Conservation (phyloP, 2,113 vertebrate species). For the Erinaceus europaeus region DNA sequence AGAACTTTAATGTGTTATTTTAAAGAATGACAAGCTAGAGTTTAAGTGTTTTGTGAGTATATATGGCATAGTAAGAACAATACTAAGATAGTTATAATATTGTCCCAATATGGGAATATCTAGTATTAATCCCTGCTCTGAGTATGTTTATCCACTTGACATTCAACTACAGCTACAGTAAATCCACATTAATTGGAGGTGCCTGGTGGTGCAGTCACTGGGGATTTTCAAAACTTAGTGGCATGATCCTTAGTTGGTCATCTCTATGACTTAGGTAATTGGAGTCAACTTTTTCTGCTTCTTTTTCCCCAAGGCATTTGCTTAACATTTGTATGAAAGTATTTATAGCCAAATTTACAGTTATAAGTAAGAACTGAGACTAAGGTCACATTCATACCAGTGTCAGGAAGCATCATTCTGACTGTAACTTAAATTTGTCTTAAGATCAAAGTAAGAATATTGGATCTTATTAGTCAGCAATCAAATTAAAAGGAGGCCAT, state of each 20-base stretch:
- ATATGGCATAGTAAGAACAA: background rate
- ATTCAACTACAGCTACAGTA: conserved; percentile 12
- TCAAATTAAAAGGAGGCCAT: background rate
- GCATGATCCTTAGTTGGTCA: background rate
- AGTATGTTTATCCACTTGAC: conserved; percentile 49
- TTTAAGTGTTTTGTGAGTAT: background rate
- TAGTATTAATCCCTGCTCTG: background rate
- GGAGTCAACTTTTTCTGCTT: background rate
- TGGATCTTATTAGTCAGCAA: conserved; percentile 17
- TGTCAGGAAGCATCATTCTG: conserved; percentile 15
- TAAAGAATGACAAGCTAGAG: background rate
- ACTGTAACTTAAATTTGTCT: background rate
- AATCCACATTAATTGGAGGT: conserved; percentile 44
- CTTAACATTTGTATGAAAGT: background rate
- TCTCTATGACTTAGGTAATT: background rate
- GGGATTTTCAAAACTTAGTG: conserved; percentile 53
- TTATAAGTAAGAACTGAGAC: background rate
- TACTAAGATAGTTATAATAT: background rate
- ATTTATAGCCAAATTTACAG: background rate
- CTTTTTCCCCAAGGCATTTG: background rate
- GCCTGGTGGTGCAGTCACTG: background rate
- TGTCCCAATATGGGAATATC: background rate
- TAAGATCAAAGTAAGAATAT: background rate
- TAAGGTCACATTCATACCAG: background rate
- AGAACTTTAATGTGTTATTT: background rate